Evolutionary conservation across 2,888 invertebrate genomes (phyloP), one percentile per base, ranked within the genome.

Genomic region (Drosophila infuscata): DNA sequence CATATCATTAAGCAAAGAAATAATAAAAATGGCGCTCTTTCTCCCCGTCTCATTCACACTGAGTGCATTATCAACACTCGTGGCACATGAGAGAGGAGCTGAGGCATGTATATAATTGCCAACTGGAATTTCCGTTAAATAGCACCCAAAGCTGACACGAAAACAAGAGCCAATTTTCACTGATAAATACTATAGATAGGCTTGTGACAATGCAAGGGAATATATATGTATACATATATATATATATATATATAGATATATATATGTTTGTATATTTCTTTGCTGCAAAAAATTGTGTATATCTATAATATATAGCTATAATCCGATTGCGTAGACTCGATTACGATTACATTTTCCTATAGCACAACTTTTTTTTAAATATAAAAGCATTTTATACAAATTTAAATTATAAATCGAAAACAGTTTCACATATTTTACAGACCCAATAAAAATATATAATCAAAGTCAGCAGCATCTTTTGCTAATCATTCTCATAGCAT

Each of bases 1-100:
- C 86, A 87, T 87, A 88, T 82, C 88, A 87, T 87, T 88, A 87
- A 79, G 76, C 68, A 51, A 53, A 59, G 81, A 70, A 81, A 69
- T 68, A 83, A 78, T 74, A 76, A 66, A 76, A 80, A 82, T 72
- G 71, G 59, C 66, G 38, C 32, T 32, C 64, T 57, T 35, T 46
- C 15, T 8, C 41, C 38, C 51, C 30, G 32, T 43, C 38, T 8
- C 41, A 41, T 29, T 49, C 32, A 15, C 67, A 30, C 46, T 43
- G 68, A 85, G 86, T 83, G 84, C 79, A 84, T 81, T 86, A 72
- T 75, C 72, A 76, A 84, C 82, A 85, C 70, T 82, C 74, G 67
- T 57, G 57, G 41, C 17, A 54, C 35, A 60, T n/a, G 32, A 52
- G 54, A 38, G 9, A 15, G 12, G 12, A 17, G 9, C 41, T 8